These are phyloP conservation scores for Serilophus lunatus DNA, from an alignment of 2,113 vertebrate genomes.

Conservation along the genomic window DNA sequence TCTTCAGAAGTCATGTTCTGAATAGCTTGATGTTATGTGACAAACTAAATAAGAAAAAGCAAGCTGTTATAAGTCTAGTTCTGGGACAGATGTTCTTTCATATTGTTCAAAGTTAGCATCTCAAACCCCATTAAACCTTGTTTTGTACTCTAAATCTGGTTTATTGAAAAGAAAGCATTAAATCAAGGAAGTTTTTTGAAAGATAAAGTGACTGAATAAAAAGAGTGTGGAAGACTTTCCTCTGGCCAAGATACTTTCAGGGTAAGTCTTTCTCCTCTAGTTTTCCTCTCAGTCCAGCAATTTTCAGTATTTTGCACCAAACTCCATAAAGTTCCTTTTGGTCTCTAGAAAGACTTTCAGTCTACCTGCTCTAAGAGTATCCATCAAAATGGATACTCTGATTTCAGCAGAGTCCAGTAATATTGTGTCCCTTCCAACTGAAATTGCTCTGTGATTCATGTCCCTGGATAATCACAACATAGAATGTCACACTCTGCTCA, in stretches of 20 bases:
- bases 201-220: not conserved
- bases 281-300: not conserved
- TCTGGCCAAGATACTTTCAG: not conserved
- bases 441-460: not conserved
- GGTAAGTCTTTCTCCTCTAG: not conserved
- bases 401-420: not conserved
- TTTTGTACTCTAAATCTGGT: not conserved
- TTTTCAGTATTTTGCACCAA: not conserved
- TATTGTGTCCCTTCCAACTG: not conserved
- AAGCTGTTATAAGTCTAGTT: not conserved
- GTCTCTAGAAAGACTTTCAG: not conserved
- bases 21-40: not conserved
- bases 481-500: rapidly evolving
- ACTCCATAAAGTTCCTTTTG: not conserved
- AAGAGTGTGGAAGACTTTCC: not conserved
- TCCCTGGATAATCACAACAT: not conserved
- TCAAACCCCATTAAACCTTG: not conserved
- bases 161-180: not conserved
- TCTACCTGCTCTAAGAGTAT: not conserved
- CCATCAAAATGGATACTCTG: not conserved
- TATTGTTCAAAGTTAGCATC: not conserved
- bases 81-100: not conserved
- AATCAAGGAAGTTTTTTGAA: not conserved
- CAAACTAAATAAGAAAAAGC: not conserved
- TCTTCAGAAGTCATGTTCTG: not conserved